Base-by-base conservation (phyloP, 2,797 vertebrate genomes). In the Anguilla anguilla region DNA sequence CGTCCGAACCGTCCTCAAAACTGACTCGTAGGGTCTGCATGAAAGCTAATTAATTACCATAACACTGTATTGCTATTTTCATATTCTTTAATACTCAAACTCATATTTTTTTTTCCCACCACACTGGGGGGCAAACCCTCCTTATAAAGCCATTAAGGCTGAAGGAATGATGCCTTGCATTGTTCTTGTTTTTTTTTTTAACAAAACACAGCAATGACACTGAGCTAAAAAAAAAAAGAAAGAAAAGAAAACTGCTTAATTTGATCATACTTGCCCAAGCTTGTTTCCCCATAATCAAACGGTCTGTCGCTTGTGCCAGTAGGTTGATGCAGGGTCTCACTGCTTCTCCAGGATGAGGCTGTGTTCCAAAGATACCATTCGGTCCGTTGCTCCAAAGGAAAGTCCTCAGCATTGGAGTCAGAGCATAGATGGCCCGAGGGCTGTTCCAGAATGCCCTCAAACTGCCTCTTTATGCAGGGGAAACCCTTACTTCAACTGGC, bases 1-100 rank as follows among this genome's bases (percentile, higher is more conserved):
- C 91, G 89, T 90, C 89, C 89, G 83, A 89, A 89, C 86, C 74
- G 72, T 84, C 74, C 74, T 87, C 84, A 79, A 86, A 87, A 88
- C 67, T 86, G 31, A 90, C 46, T 74, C 89, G 89, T 86, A 89
- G 88, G 89, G 86, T 88, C 86, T 28, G 53, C 79, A 2, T 61
- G 85, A 31, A 81, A 51, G 35, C 46, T 51, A 13, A 59, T 84
- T 53, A 89, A 89, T 90, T 77, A 81, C 88, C 85, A 53, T 17
- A 82, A 19, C 13, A n/a, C 22, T 13, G 25, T 0, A 22, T 46
- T 25, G 35, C n/a, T 43, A 43, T 43, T 31, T 31, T 72, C 7
- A 19, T 25, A 10, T 82, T 25, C 51, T 82, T 25, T 2, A 25
- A 39, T 82, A 6, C 31, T 77, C 2, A 49, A 25, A 81, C 9